Percentiles rank a stretch among this genome's conserved stretches.
phyloP scores from a whole-genome alignment of 2,888 invertebrate species.

The Marasmarcha lunaedactyla region DNA sequence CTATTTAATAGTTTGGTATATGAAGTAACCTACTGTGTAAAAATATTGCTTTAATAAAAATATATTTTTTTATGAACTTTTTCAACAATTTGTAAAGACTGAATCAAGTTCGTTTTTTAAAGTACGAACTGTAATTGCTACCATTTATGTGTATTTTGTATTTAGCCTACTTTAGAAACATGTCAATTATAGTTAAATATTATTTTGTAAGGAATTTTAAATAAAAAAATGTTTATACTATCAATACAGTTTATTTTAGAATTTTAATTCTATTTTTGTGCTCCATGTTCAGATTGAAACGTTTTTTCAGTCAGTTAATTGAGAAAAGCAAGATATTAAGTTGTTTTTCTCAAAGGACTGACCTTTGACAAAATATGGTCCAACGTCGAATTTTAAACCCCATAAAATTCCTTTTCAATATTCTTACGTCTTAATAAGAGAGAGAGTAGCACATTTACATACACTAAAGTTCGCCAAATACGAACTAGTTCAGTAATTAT shows the following conservation, averaged over 20 bases:
- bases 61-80: neutral
- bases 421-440: too few relatives aligned
- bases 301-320: constrained; percentile 36
- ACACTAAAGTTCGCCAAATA: too few relatives aligned
- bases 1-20: neutral
- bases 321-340: constrained; percentile 51
- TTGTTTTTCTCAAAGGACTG: constrained; percentile 67
- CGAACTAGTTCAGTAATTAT: too few relatives aligned
- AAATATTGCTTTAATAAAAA: neutral
- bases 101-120: constrained; percentile 5
- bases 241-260: constrained; percentile 1
- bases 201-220: neutral
- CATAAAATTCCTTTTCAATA: too few relatives aligned
- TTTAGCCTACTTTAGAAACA: constrained; percentile 25
- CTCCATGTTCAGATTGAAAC: too few relatives aligned
- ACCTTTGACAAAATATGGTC: too few relatives aligned
- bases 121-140: neutral
- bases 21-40: neutral
- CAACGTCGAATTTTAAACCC: too few relatives aligned
- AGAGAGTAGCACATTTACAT: too few relatives aligned
- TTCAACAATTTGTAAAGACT: constrained; percentile 8
- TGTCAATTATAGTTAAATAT: constrained; percentile 24
- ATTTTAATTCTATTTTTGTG: constrained; percentile 13
- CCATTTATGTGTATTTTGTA: neutral
- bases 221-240: neutral